Evolutionary conservation across 2,113 vertebrate genomes (phyloP).

Genomic region (Lampris megalopsis): DNA sequence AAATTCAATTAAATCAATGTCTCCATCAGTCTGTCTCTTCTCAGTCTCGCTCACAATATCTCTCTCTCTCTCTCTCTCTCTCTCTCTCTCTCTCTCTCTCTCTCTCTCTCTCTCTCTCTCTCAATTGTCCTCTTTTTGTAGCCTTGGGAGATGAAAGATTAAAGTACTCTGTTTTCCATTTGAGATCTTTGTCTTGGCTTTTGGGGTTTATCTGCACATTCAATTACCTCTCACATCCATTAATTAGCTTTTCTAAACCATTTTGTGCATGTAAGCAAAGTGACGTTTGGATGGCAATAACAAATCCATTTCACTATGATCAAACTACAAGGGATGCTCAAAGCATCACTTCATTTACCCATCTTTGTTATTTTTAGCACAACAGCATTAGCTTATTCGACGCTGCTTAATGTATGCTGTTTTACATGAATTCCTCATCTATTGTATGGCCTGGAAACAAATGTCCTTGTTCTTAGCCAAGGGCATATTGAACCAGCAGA

Average conservation of each 20-base stretch:
- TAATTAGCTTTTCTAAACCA: conserved; percentile 49
- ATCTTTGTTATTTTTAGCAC: conserved; percentile 28
- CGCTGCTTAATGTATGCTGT: background rate
- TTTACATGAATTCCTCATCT: conserved; percentile 1
- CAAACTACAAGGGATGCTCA: conserved; percentile 40
- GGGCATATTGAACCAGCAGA: background rate
- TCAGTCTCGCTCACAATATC: conserved; percentile 18
- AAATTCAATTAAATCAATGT: conserved; percentile 84
- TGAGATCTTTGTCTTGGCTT: conserved; percentile 73
- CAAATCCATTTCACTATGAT: conserved; percentile 44
- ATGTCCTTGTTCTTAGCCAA: background rate
- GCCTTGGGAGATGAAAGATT: conserved; percentile 65
- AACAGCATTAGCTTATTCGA: conserved; percentile 2
- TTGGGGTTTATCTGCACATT: conserved; percentile 74
- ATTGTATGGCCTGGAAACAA: background rate
- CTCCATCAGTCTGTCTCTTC: conserved; percentile 78
- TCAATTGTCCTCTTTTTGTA: conserved; percentile 30
- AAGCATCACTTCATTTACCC: conserved; percentile 8
- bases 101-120: conserved; percentile 49
- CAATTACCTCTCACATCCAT: conserved; percentile 63
- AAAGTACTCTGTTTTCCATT: conserved; percentile 76
- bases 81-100: conserved; percentile 29
- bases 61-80: conserved; percentile 21
- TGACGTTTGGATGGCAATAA: conserved; percentile 59
- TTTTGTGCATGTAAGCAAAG: conserved; percentile 50